Evolutionary conservation across 1,140 invertebrate genomes (phyloP), one percentile per base, ranked within the genome.

Genomic region (Danaus plexippus): DNA sequence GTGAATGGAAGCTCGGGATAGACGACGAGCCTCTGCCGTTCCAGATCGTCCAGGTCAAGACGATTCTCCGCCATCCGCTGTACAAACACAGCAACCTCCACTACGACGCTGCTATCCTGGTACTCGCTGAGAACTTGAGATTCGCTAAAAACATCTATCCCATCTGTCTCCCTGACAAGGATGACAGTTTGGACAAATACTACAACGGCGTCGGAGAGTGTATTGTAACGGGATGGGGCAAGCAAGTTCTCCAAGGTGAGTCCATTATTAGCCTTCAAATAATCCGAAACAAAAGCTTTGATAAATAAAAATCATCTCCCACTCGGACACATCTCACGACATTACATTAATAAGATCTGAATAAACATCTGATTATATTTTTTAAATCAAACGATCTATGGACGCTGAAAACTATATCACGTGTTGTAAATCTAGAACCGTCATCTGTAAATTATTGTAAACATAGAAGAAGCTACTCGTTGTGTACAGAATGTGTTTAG

Each of bases 1-100:
- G 95, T 9, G 94, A 94, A 91, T 96, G 93, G 93, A 93, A 94
- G 76, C 87, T 95, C n/a, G 92, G 92, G 41, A 91, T 92, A 57
- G 91, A 93, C 54, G 92, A 94, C 51, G 94, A 95, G 73, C 94
- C 94, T 1, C 79, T 94, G 12, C 92, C 93, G 0, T 94, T 94
- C 87, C 92, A 95, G 73, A 91, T 94, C 13, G 88, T 92, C 0
- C 89, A 91, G 22, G 93, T 94, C 1, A 88, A 89, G 6, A 87
- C 89, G 0, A 92, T 95, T 47, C 87, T 92, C 1, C 68, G 89
- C 7, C 94, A 96, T 85, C 94, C 94, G 0, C 65, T 65, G 52
- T 96, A 93, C 78, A 87, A 90, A 52, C 76, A 88, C 0, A 90
- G 90, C 9, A 90, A 85, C 18, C 79, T 90, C 1, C 82, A 89